Conservation (phyloP, 2,797 vertebrate species). For the Anisognathus igniventris region DNA sequence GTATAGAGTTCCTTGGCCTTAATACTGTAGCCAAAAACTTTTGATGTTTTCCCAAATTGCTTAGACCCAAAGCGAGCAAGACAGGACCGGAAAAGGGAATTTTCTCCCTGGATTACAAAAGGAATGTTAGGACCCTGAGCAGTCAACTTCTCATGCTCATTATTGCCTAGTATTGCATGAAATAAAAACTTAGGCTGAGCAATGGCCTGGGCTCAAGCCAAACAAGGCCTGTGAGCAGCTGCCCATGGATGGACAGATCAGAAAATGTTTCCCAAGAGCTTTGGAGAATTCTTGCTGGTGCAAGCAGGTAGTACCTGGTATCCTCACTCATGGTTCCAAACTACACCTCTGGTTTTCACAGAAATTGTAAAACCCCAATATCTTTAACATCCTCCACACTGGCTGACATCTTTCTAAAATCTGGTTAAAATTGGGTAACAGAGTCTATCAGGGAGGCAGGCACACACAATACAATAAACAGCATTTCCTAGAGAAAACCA, state of each 20-base stretch:
- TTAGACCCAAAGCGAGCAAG: neutral
- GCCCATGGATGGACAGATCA: neutral
- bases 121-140: accelerated
- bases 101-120: neutral
- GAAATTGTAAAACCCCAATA: neutral
- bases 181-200: neutral
- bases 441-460: neutral
- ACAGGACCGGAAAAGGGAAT: neutral
- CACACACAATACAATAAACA: neutral
- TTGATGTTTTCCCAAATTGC: neutral
- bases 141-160: neutral
- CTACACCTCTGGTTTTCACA: neutral
- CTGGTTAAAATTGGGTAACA: neutral
- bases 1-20: neutral
- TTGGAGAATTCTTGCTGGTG: neutral
- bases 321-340: neutral
- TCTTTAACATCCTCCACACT: neutral
- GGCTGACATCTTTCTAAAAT: neutral
- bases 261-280: neutral
- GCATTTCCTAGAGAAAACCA: neutral
- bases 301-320: neutral
- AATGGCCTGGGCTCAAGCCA: neutral
- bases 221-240: neutral
- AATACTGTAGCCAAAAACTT: neutral
- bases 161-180: neutral